A percentile compares a stretch with the other conserved stretches of the same genome.
Conservation (phyloP, 2,113 vertebrate genomes). For the Seriola dumerili region DNA sequence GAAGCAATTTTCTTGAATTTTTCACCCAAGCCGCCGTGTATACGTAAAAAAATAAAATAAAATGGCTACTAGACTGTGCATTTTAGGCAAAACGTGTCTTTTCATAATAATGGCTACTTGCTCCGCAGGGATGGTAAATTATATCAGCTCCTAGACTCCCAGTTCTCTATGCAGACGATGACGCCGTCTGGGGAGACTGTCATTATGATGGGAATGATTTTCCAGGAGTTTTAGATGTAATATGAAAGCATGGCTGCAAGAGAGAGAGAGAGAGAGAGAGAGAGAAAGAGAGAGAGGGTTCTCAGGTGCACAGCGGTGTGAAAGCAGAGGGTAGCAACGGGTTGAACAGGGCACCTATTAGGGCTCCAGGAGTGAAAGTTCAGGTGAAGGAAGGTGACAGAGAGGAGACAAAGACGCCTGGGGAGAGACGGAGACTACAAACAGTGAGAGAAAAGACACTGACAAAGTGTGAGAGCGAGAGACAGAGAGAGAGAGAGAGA, state of each 20-base stretch:
- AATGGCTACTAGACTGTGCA: conserved; percentile 5
- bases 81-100: conserved; percentile 43
- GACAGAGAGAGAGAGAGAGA: conserved; percentile 6
- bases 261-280: not conserved
- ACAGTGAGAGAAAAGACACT: conserved; percentile 20
- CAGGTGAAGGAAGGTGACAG: conserved; percentile 7
- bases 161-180: conserved; percentile 46
- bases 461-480: conserved; percentile 16
- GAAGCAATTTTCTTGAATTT: conserved; percentile 26
- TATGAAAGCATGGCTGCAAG: conserved; percentile 4
- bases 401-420: conserved; percentile 49
- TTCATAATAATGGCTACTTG: conserved; percentile 51
- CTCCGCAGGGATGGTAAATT: conserved; percentile 36
- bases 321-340: not conserved
- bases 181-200: conserved; percentile 23
- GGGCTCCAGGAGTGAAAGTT: conserved; percentile 18
- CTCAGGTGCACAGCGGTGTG: not conserved
- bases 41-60: conserved; percentile 35
- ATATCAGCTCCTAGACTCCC: conserved; percentile 25
- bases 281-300: not conserved
- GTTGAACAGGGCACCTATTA: not conserved
- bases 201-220: conserved; percentile 20
- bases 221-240: not conserved
- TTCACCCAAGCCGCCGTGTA: not conserved
- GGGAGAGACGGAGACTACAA: not conserved